phyloP scores from a whole-genome alignment of 1,140 invertebrate genomes.

The Musca vetustissima region DNA sequence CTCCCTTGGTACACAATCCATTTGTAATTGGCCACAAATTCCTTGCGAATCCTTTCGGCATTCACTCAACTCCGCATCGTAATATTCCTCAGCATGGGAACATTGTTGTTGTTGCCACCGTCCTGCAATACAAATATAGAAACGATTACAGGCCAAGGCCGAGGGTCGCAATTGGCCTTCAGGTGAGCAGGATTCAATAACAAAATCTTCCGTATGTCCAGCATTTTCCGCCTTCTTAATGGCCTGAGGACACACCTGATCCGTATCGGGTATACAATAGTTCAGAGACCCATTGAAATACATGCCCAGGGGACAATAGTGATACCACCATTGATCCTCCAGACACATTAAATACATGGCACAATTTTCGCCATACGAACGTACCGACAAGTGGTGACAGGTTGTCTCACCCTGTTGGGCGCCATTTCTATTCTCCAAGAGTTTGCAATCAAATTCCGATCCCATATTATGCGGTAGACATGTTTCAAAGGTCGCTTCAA shows the following conservation, averaged over 20 bases:
- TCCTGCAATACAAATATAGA: conserved; percentile 6
- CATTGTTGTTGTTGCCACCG: conserved; percentile 26
- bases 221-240: not conserved
- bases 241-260: conserved; percentile 28
- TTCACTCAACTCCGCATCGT: conserved; percentile 2
- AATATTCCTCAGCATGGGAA: conserved; percentile 6
- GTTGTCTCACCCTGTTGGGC: not conserved
- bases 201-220: not conserved
- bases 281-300: conserved; percentile 42
- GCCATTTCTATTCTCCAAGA: not conserved
- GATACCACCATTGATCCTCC: conserved; percentile 47
- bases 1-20: conserved; percentile 20
- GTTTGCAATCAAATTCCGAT: not conserved
- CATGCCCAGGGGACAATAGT: conserved; percentile 47
- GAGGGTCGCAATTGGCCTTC: conserved; percentile 14
- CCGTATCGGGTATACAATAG: conserved; percentile 45
- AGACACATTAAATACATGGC: conserved; percentile 46
- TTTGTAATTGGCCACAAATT: not conserved
- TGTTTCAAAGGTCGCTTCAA: conserved; percentile 1
- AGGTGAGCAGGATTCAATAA: not conserved
- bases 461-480: not conserved
- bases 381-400: conserved; percentile 38
- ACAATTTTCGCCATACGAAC: conserved; percentile 32
- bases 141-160: conserved; percentile 20
- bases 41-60: conserved; percentile 22